Evolutionary conservation across 2,797 vertebrate species (phyloP), one percentile per base, ranked within the genome.

Genomic region (Euthynnus affinis): DNA sequence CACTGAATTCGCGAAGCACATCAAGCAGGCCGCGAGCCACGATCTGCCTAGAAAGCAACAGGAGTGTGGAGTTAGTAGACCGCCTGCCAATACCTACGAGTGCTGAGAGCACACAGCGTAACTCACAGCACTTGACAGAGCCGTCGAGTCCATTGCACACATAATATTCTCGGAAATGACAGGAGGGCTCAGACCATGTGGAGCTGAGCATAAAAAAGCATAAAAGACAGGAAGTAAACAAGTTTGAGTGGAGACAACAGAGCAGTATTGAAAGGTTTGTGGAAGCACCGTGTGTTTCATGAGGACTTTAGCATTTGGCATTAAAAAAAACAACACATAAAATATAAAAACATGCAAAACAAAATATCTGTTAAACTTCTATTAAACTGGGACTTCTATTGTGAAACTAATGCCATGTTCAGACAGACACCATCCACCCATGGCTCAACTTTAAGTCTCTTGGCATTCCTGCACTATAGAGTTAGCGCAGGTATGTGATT

Each of bases 11-110:
- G 88, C 95, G 93, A 76, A 98, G 96, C 83, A 97, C 91, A 69
- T 96, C 96, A 75, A 97, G 91, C 57, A 98, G 95, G 57, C 97
- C 97, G 62, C 96, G 95, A 76, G 97, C 96, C 88, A 97, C 97
- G 67, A 97, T 96, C 84, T 97, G 96, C 84, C 97, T 98, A 91
- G 76, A 94, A 91, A 92, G 91, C 87, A 91, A 92, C 59, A 88
- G 53, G 57, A 84, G 83, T 61, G 32, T 71, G 46, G 85, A 73
- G 84, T 94, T 88, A 91, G 85, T 84, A n/a, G 51, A 88, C 52
- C 27, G 88, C 73, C 55, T 85, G 90, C 90, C 87, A 87, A 90
- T 82, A 85, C 83, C 90, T 91, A 86, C 56, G 9, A 73, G 67
- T 75, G 60, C 68, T 48, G 58, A 78, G 60, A 48, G 71, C 70